Percentiles rank a stretch among this genome's conserved stretches.
Evolutionary conservation across 2,113 vertebrate species (phyloP).

Genomic region (Xiphias gladius): DNA sequence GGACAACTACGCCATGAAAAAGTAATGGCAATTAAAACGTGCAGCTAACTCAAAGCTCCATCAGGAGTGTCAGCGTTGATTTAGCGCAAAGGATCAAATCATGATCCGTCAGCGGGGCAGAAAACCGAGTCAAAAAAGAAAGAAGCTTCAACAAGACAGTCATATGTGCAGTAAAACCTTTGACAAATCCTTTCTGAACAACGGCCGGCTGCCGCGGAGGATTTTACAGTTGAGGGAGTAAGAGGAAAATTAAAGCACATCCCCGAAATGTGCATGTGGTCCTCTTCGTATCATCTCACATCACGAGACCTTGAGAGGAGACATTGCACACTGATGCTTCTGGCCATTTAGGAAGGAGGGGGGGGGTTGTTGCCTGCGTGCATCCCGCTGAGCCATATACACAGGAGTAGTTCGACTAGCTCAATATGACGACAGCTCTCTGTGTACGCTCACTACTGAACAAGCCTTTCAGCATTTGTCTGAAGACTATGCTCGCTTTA

Average conservation of each 20-base stretch:
- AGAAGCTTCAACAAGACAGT: not conserved
- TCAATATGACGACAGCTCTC: constrained; percentile 43
- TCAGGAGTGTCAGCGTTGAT: constrained; percentile 17
- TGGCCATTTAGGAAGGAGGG: constrained; percentile 33
- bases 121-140: not conserved
- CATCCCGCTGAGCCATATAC: constrained; percentile 24
- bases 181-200: constrained; percentile 48
- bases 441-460: constrained; percentile 17
- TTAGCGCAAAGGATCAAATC: constrained; percentile 22
- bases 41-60: constrained; percentile 61
- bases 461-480: constrained; percentile 14
- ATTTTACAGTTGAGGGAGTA: constrained; percentile 20
- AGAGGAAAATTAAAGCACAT: constrained; percentile 41
- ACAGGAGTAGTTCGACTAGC: constrained; percentile 54
- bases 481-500: constrained; percentile 9
- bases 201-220: constrained; percentile 10
- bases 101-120: constrained; percentile 11
- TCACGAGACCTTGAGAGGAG: constrained; percentile 47
- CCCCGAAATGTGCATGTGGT: not conserved
- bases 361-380: constrained; percentile 14
- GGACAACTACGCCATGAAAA: constrained; percentile 46
- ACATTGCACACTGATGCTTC: constrained; percentile 34
- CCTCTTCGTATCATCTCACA: constrained; percentile 34
- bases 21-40: constrained; percentile 71
- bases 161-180: not conserved